Evolutionary conservation across 2,113 vertebrate genomes (phyloP).

Genomic region (Pseudonaja textilis): DNA sequence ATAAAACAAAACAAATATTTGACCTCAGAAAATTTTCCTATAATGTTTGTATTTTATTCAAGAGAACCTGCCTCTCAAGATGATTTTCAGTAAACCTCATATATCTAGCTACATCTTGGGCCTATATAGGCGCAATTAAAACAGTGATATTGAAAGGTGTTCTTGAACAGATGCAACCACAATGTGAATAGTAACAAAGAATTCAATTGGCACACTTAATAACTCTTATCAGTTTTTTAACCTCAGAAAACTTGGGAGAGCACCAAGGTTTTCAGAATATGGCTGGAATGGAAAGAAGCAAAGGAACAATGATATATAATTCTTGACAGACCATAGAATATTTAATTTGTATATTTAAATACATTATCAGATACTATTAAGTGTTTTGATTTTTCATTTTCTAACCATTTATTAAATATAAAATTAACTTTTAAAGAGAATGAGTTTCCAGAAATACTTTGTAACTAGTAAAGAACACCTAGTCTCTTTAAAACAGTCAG

Average conservation of each 20-base stretch:
- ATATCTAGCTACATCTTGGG: neutral
- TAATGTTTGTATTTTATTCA: neutral
- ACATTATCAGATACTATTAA: neutral
- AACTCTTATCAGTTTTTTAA: neutral
- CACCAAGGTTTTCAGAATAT: neutral
- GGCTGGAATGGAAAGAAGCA: neutral
- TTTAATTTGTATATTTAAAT: neutral
- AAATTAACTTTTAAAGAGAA: neutral
- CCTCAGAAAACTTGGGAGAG: neutral
- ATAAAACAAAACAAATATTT: neutral
- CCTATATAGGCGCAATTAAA: neutral
- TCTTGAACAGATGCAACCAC: neutral
- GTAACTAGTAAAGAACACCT: neutral
- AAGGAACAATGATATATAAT: neutral
- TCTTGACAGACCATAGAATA: neutral
- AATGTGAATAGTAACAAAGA: neutral
- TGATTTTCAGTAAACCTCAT: neutral
- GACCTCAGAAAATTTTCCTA: neutral
- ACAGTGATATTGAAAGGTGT: neutral
- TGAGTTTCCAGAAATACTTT: neutral
- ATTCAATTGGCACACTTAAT: neutral
- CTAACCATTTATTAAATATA: neutral
- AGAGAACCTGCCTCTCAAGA: neutral
- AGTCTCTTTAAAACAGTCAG: neutral
- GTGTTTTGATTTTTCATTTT: neutral